phyloP scores from a whole-genome alignment of 2,797 vertebrate species.

The Falco biarmicus region DNA sequence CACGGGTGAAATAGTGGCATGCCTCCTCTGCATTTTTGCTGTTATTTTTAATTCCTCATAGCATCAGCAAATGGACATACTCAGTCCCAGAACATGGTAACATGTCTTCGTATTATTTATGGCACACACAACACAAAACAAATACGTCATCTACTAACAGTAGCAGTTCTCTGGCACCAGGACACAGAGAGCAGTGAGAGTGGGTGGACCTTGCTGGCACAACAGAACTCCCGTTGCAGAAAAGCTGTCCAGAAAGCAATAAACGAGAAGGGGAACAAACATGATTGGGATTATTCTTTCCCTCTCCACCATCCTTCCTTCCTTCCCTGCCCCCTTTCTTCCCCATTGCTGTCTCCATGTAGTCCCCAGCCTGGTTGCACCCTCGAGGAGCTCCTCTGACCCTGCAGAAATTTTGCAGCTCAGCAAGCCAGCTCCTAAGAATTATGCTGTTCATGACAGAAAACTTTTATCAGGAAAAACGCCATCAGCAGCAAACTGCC shows the following conservation, averaged over 20 bases:
- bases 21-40: not conserved
- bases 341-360: not conserved
- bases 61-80: not conserved
- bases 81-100: not conserved
- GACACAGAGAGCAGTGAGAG: not conserved
- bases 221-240: not conserved
- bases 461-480: not conserved
- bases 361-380: not conserved
- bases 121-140: not conserved
- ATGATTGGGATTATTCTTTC: not conserved
- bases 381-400: not conserved
- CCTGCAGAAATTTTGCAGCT: not conserved
- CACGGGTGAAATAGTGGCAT: not conserved
- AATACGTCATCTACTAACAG: not conserved
- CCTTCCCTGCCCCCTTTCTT: not conserved
- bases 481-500: not conserved
- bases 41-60: not conserved
- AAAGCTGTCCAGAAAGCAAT: not conserved
- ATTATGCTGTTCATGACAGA: not conserved
- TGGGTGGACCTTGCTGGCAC: not conserved
- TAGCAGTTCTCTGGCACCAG: constrained; percentile 1
- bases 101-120: not conserved
- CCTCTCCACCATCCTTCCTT: not conserved
- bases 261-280: not conserved
- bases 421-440: not conserved